Base-by-base conservation (phyloP, 2,888 invertebrate species). In the Sinhomidia bicolor region DNA sequence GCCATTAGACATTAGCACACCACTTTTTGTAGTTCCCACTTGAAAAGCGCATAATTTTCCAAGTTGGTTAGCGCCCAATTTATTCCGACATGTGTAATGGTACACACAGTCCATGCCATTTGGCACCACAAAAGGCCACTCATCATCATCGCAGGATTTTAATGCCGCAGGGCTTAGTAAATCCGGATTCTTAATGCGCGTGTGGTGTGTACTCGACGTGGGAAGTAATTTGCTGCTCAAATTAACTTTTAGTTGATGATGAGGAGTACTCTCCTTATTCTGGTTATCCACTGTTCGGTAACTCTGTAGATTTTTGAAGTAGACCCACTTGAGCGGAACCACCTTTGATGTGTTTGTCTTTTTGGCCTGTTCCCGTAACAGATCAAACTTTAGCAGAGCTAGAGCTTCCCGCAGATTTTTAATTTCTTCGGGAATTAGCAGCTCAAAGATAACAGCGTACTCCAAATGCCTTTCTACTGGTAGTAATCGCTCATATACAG, bases 401-500 rank as follows among this genome's bases (percentile, higher is more conserved):
- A 87, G 23, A 5, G 41, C 41, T 10, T 90, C 90, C 12, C 90
- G 23, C 36, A 89, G 47, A 65, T 54, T 51, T 20, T 57, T 26
- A 6, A 90, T 86, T 80, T 90, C 90, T 3, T 44, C 26, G 4
- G 90, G 90, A 62, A 89, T 81, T 57, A 79, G 4, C n/a, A 90
- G 29, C 20, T 90, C 90, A 71, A 90, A 90, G 0, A 89, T 32
- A 0, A 89, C 90, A 0, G 86, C 86, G 20, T 54, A 29, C 65
- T 89, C 89, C 6, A 47, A 62, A 17, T 80, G 44, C 0, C 9
- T 23, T n/a, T 84, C 71, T 12, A 36, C 44, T 1, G 88, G 88
- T 23, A 88, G 60, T 0, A 78, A 47, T 5, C 79, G 65, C n/a
- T 84, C 84, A 17, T 65, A 88, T 0, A 79, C 44, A 10, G 44